phyloP scores from a whole-genome alignment of 2,113 vertebrate species.

The Onychorhynchus coronatus region DNA sequence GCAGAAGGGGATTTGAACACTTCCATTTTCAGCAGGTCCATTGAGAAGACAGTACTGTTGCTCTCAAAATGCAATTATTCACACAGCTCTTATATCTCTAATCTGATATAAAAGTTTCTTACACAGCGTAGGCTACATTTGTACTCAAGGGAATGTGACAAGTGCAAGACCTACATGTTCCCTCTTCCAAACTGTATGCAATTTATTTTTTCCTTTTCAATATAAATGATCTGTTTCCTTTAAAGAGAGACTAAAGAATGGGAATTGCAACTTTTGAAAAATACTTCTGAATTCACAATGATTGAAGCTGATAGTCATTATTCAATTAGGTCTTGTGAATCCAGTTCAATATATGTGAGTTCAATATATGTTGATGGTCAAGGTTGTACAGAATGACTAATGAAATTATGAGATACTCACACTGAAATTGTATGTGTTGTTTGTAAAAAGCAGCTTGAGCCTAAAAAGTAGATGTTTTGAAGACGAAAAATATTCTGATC shows the following conservation, averaged over 20 bases:
- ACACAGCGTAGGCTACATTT: background rate
- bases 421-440: background rate
- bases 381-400: background rate
- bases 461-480: background rate
- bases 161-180: background rate
- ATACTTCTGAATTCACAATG: background rate
- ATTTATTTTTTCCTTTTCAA: background rate
- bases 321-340: background rate
- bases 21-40: background rate
- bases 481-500: background rate
- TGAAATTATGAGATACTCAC: background rate
- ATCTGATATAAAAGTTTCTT: background rate
- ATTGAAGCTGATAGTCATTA: background rate
- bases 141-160: background rate
- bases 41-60: background rate
- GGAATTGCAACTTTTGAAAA: background rate
- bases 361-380: background rate
- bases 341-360: background rate
- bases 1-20: background rate
- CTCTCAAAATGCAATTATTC: background rate
- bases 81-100: background rate
- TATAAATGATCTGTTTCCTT: background rate
- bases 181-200: background rate
- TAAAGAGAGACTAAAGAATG: background rate
- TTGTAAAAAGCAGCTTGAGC: background rate